phyloP scores from a whole-genome alignment of 2,797 vertebrate genomes.

The Numenius phaeopus region DNA sequence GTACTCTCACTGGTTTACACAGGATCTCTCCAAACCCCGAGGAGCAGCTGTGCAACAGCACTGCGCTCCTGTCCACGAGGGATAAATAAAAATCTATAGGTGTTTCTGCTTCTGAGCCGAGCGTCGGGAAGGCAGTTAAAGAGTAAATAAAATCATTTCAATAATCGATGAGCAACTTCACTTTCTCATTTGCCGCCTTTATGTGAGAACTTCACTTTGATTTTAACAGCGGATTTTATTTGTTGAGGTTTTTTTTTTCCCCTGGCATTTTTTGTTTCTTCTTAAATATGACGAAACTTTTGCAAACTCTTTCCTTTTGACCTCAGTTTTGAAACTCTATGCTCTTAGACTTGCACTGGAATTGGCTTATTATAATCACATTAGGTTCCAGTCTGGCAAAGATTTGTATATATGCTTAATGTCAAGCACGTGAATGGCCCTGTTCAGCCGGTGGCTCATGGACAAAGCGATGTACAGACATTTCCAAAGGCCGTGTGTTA shows the following conservation, averaged over 20 bases:
- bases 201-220: not conserved
- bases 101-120: not conserved
- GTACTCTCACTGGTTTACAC: not conserved
- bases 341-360: not conserved
- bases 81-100: not conserved
- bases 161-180: not conserved
- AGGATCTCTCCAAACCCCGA: not conserved
- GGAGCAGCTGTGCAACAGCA: not conserved
- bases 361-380: not conserved
- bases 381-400: not conserved
- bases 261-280: not conserved
- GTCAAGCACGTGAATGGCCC: not conserved
- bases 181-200: not conserved
- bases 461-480: not conserved
- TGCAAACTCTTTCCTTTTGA: not conserved
- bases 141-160: not conserved
- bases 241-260: not conserved
- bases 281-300: not conserved
- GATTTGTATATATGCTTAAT: not conserved
- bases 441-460: accelerated
- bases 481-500: not conserved
- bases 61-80: not conserved
- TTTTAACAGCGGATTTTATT: not conserved
- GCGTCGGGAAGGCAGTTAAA: not conserved
- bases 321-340: not conserved